These are phyloP conservation scores for Ptilodon capucinus DNA, from an alignment of 2,888 invertebrate species.

Conservation along the genomic window DNA sequence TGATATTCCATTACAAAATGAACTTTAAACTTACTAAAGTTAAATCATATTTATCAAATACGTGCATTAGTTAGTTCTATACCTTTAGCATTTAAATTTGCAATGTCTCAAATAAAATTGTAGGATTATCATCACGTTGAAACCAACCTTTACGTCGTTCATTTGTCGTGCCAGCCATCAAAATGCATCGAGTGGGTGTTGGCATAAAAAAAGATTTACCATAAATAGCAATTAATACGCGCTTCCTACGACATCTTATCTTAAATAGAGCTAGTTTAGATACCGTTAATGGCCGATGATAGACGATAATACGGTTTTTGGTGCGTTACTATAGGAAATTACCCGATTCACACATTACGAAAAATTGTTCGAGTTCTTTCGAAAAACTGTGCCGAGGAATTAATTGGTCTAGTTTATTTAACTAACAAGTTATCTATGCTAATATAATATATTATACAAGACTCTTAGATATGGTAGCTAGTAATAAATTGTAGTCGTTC, in stretches of 20 bases:
- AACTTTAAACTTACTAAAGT: no score
- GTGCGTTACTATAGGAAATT: conserved; percentile 10
- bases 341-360: conserved; percentile 4
- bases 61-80: no score
- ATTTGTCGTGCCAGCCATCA: conserved; percentile 4
- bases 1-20: no score
- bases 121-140: neutral
- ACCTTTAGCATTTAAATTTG: no score
- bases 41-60: no score
- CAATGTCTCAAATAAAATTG: no score
- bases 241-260: conserved; percentile 24
- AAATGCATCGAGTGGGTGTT: conserved; percentile 13
- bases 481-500: no score
- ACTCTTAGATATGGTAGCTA: no score
- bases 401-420: neutral
- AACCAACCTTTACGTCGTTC: conserved; percentile 1
- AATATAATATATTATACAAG: no score
- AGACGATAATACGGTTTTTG: conserved; percentile 8
- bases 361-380: no score
- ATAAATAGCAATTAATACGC: conserved; percentile 31
- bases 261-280: conserved; percentile 29
- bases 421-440: no score
- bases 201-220: conserved; percentile 11
- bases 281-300: conserved; percentile 20
- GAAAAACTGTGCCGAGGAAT: no score